A percentile compares a stretch with the other conserved stretches of the same genome.
These are phyloP conservation scores for Xiphophorus couchianus DNA, from an alignment of 2,113 vertebrate genomes.

Conservation along the genomic window DNA sequence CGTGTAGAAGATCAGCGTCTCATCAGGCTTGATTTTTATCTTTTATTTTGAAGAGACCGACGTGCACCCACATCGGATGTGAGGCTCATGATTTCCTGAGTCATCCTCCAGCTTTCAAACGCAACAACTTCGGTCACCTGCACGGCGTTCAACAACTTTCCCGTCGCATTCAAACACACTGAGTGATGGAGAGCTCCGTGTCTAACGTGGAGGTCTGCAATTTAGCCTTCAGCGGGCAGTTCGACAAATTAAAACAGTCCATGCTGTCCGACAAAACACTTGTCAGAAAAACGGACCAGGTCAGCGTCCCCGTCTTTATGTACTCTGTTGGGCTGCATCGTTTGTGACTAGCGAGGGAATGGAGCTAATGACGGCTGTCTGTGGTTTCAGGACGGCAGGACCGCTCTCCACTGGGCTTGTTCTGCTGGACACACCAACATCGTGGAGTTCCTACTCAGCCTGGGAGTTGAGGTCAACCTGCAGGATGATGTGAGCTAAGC, in stretches of 20 bases:
- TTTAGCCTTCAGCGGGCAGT: slow-evolving; percentile 86
- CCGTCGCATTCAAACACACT: background rate
- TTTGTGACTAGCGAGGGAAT: background rate
- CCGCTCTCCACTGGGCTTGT: slow-evolving; percentile 94
- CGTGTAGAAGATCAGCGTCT: rapidly evolving
- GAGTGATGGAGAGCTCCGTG: slow-evolving; percentile 84
- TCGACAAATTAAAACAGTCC: slow-evolving; percentile 84
- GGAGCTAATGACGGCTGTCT: rapidly evolving
- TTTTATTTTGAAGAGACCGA: slow-evolving; percentile 58
- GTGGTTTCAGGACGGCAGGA: slow-evolving; percentile 84
- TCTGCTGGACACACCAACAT: slow-evolving; percentile 91
- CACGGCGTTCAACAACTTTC: rapidly evolving
- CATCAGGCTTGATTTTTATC: no score
- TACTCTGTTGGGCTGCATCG: no score
- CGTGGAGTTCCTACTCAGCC: slow-evolving; percentile 86
- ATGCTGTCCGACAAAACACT: slow-evolving; percentile 84
- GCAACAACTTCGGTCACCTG: background rate
- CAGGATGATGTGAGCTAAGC: slow-evolving; percentile 88
- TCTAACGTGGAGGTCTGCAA: slow-evolving; percentile 91
- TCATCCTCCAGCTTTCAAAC: slow-evolving; percentile 49
- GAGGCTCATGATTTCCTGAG: slow-evolving; percentile 54
- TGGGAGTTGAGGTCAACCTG: slow-evolving; percentile 88
- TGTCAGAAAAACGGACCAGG: slow-evolving; percentile 90
- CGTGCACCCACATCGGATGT: slow-evolving; percentile 35
- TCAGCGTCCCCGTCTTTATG: slow-evolving; percentile 57